A percentile compares a stretch with the other conserved stretches of the same genome.
phyloP scores from a whole-genome alignment of 2,113 vertebrate species.

The Apistogramma diplotaenia region DNA sequence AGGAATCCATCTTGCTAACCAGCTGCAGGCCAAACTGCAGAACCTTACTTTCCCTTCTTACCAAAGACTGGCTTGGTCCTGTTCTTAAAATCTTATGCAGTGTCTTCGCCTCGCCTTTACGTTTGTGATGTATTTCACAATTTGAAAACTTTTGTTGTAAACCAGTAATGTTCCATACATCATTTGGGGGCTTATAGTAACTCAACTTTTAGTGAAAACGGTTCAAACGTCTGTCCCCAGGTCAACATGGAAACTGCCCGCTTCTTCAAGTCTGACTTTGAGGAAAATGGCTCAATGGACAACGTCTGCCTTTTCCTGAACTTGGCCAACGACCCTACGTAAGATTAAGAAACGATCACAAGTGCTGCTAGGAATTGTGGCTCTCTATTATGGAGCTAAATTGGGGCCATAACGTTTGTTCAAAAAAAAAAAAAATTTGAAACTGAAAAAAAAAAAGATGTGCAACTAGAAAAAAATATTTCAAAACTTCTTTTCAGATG shows the following conservation, averaged over 20 bases:
- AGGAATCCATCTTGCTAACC: neutral
- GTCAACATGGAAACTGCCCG: constrained; percentile 86
- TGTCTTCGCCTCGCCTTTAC: neutral
- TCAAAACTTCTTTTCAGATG: too few species aligned
- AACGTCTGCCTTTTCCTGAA: constrained; percentile 85
- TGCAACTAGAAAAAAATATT: too few species aligned
- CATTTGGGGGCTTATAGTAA: neutral
- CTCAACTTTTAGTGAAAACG: neutral
- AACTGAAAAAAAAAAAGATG: too few species aligned
- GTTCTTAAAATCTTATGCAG: too few species aligned
- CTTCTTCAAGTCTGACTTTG: constrained; percentile 85
- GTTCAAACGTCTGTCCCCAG: constrained; percentile 37
- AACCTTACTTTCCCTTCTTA: neutral
- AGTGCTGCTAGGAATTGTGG: neutral
- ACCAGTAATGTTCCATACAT: neutral
- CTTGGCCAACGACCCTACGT: constrained; percentile 84
- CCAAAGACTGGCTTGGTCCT: neutral
- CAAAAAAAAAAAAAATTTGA: too few species aligned
- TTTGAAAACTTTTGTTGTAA: neutral
- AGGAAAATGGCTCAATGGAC: constrained; percentile 85
- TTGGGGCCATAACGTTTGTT: too few species aligned
- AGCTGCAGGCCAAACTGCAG: neutral
- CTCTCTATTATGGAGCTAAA: too few species aligned
- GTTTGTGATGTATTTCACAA: neutral
- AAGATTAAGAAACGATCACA: constrained; percentile 21